Base-by-base conservation (phyloP, 2,888 invertebrate species). In the Sycophila texana region DNA sequence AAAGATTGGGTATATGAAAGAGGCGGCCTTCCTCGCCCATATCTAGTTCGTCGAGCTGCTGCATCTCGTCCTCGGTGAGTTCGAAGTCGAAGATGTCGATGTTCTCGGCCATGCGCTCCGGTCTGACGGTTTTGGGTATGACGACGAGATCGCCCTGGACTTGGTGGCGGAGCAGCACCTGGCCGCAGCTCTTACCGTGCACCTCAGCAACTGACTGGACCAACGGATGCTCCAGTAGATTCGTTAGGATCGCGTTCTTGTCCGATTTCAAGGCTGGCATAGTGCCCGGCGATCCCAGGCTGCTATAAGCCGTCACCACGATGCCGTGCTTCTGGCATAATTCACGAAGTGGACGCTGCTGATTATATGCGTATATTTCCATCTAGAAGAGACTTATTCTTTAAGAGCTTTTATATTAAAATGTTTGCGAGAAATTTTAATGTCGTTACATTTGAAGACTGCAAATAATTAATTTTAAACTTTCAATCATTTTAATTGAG, bases 101-200 rank as follows among this genome's bases (percentile, higher is more conserved):
- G 86, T 96, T 96, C 86, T 94, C 92, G 90, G 92, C 92, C 39
- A 96, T 92, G 85, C 96, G 92, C 14, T 92, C 88, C 0, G 94
- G 92, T 85, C 94, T 95, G 1, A 93, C 92, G 88, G 95, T 96
- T 90, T 96, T 96, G 20, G 96, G 96, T 85, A 96, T 95, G 16
- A 95, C 94, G 55, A 93, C 92, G 58, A 96, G 91, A 57, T 92
- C 93, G 83, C 94, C 92, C 86, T 95, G 94, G 0, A 95, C 90
- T 71, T 95, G 90, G 86, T 94, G 95, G 82, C 93, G 92, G n/a
- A 96, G 91, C 65, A 95, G 89, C 70, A 96, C 91, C 91, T 96
- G 96, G 16, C 94, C 95, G 0, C 94, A 90, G 4, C 93, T 92
- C 88, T 94, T 95, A 0, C 91, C 90, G 86, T 95, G 92, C 72